A percentile compares a stretch with the other conserved stretches of the same genome.
phyloP scores from a whole-genome alignment of 2,797 vertebrate species.

The Takifugu ocellatus region DNA sequence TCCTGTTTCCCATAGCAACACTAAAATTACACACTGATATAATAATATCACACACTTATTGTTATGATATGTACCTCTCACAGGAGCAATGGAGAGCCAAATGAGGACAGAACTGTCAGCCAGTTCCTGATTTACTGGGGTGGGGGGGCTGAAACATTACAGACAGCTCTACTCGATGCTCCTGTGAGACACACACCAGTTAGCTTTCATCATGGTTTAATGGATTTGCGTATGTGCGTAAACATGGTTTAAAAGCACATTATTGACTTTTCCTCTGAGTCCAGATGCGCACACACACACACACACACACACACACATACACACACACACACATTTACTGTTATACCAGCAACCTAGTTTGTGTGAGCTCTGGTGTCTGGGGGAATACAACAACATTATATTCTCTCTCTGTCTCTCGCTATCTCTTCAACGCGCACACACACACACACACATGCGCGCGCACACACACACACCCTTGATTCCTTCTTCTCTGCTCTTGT shows the following conservation, averaged over 20 bases:
- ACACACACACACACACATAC: too few relatives aligned
- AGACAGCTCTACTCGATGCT: constrained; percentile 31
- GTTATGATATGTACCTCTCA: constrained; percentile 21
- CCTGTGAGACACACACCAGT: constrained; percentile 40
- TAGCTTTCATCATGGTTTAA: constrained; percentile 40
- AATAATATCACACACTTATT: too few relatives aligned
- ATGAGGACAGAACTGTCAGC: constrained; percentile 25
- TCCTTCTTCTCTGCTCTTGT: constrained; percentile 33
- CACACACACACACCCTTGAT: background rate
- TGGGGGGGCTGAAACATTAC: constrained; percentile 24
- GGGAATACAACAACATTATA: constrained; percentile 29
- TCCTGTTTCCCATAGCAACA: constrained; percentile 2
- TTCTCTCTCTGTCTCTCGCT: constrained; percentile 32
- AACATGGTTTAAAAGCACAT: constrained; percentile 30
- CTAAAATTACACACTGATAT: background rate
- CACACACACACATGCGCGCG: background rate
- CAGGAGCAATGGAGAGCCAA: constrained; percentile 13
- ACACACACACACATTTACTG: too few relatives aligned
- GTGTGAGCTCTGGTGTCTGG: constrained; percentile 15
- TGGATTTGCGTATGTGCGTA: constrained; percentile 20
- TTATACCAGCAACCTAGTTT: constrained; percentile 26
- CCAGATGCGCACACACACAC: background rate
- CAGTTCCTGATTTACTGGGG: constrained; percentile 23
- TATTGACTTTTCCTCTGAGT: constrained; percentile 40
- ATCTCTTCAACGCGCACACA: constrained; percentile 3